Evolutionary conservation across 2,888 invertebrate genomes (phyloP).

Genomic region (Yponomeuta evonymella): DNA sequence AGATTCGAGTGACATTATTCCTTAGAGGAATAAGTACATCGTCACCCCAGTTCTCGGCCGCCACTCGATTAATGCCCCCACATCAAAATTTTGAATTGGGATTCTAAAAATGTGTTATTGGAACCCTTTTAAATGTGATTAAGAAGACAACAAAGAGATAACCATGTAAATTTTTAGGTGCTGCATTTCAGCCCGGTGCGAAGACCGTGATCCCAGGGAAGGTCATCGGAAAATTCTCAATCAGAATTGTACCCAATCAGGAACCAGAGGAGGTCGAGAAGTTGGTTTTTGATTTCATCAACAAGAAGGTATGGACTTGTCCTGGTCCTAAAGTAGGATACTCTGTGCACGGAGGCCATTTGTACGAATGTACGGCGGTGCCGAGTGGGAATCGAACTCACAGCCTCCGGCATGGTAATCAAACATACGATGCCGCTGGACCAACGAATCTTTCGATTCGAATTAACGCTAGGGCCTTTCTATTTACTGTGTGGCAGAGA

Average conservation of each 20-base stretch:
- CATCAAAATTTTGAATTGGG: too few species aligned
- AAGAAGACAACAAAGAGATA: not conserved
- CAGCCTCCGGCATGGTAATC: not conserved
- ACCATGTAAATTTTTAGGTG: conserved; percentile 52
- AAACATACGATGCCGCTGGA: too few species aligned
- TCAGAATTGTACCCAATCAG: conserved; percentile 97
- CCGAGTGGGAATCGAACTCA: too few species aligned
- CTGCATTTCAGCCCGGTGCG: conserved; percentile 93
- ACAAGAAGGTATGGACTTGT: conserved; percentile 69
- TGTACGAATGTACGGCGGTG: too few species aligned
- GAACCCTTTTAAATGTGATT: not conserved
- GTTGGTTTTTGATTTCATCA: conserved; percentile 85
- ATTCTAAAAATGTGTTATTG: not conserved
- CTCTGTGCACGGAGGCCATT: too few species aligned
- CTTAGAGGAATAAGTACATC: too few species aligned
- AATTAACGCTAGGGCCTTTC: too few species aligned
- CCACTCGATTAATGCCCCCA: too few species aligned
- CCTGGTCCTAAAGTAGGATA: too few species aligned
- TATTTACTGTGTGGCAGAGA: not conserved
- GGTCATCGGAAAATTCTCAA: conserved; percentile 97
- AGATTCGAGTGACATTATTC: not conserved
- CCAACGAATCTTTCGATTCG: too few species aligned
- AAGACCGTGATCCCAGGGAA: conserved; percentile 97
- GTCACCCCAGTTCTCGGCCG: too few species aligned
- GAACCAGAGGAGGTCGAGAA: conserved; percentile 88